Evolutionary conservation across 2,888 invertebrate genomes (phyloP).

Genomic region (Rotaria macrura): DNA sequence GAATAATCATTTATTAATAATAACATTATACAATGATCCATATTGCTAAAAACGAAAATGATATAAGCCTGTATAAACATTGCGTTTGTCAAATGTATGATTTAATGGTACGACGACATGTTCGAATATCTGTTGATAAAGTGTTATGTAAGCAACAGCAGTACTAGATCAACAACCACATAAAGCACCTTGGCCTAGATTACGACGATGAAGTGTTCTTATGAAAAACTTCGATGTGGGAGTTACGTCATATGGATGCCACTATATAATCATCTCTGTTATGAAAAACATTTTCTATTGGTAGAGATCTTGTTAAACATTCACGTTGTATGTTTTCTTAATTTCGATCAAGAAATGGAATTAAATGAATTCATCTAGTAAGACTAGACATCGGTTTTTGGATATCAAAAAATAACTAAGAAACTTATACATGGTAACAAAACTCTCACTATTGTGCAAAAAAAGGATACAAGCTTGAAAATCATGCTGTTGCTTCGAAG

Average conservation of each 20-base stretch:
- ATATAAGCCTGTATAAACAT: slow-evolving; percentile 65
- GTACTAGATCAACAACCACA: slow-evolving; percentile 87
- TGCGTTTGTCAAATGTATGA: slow-evolving; percentile 66
- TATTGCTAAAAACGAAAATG: slow-evolving; percentile 81
- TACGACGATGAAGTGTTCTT: slow-evolving; percentile 84
- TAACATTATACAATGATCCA: slow-evolving; percentile 65
- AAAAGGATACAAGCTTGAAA: slow-evolving; percentile 15
- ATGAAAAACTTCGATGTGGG: slow-evolving; percentile 41
- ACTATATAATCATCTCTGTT: not conserved
- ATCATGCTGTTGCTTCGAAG: not conserved
- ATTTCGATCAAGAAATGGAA: not conserved
- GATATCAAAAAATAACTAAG: not conserved
- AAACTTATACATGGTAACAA: not conserved
- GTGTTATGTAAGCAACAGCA: slow-evolving; percentile 80
- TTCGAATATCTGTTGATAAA: slow-evolving; percentile 70
- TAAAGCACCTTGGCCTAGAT: slow-evolving; percentile 85
- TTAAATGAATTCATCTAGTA: not conserved
- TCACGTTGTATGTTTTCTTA: not conserved
- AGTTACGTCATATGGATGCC: not conserved
- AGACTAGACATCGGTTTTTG: not conserved
- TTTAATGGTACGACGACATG: slow-evolving; percentile 90
- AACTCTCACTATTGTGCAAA: not conserved
- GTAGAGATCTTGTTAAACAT: not conserved
- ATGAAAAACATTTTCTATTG: not conserved
- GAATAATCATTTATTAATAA: slow-evolving; percentile 67